Evolutionary conservation across 2,888 invertebrate species (phyloP).

Genomic region (Cephonodes hylas): DNA sequence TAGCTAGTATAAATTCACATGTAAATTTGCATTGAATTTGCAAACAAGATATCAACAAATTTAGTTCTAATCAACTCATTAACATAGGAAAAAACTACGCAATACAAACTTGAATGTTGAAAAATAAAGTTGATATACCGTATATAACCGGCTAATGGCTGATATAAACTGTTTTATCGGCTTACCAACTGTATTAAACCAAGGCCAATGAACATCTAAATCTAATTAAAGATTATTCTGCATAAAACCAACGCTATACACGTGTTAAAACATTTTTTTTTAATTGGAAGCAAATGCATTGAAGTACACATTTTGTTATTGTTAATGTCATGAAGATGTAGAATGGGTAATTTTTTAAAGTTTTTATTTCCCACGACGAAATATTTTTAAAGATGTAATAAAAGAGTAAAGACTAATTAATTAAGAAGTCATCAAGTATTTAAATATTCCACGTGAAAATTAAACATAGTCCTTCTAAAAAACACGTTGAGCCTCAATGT

Average conservation of each 20-base stretch:
- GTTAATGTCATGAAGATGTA: neutral
- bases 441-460: neutral
- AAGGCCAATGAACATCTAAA: neutral
- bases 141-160: neutral
- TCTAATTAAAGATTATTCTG: neutral
- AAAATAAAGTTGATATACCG: neutral
- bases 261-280: neutral
- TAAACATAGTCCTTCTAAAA: no score
- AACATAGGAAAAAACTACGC: neutral
- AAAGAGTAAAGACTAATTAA: no score
- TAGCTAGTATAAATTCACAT: no score
- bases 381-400: no score
- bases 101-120: neutral
- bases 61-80: no score
- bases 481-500: neutral
- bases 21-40: no score
- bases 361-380: neutral
- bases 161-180: neutral
- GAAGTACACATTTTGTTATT: neutral
- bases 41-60: no score
- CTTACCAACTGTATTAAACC: neutral
- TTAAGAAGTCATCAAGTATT: no score
- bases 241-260: neutral
- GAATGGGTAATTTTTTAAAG: neutral
- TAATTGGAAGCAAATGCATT: neutral